Conservation (phyloP, 2,113 vertebrate genomes). For the Neodontobutis hainanensis region DNA sequence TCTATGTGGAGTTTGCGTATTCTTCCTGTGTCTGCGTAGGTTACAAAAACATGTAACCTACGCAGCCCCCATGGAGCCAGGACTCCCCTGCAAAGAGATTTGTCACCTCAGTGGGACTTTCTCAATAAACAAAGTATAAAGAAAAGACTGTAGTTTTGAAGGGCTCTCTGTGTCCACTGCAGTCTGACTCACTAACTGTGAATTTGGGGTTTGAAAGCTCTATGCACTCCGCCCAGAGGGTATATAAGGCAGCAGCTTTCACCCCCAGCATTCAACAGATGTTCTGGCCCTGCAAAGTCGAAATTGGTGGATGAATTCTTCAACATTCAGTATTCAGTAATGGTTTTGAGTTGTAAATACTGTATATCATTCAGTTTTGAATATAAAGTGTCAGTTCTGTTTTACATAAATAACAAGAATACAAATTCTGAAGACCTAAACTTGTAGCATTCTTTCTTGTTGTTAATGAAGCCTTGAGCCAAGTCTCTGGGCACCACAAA, state of each 20-base stretch:
- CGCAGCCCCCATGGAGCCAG: too few relatives aligned
- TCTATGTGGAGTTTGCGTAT: too few relatives aligned
- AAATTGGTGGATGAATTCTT: conserved; percentile 44
- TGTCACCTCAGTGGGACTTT: too few relatives aligned
- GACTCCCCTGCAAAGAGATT: too few relatives aligned
- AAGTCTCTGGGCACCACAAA: conserved; percentile 87
- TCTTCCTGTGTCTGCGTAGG: too few relatives aligned
- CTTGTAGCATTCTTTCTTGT: conserved; percentile 90
- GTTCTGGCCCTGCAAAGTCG: conserved; percentile 53
- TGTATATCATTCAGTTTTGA: not conserved
- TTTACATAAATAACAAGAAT: too few relatives aligned
- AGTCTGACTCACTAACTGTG: conserved; percentile 64
- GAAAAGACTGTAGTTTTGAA: conserved; percentile 69
- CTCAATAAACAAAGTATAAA: conserved; percentile 38
- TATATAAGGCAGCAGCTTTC: conserved; percentile 60
- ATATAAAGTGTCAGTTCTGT: too few relatives aligned
- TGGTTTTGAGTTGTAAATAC: not conserved
- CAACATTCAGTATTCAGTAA: conserved; percentile 5
- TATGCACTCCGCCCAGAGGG: conserved; percentile 62
- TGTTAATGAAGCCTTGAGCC: conserved; percentile 94
- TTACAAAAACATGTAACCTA: too few relatives aligned
- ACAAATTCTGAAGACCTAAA: conserved; percentile 83
- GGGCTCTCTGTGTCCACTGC: conserved; percentile 58
- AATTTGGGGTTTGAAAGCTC: conserved; percentile 69
- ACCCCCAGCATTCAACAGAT: conserved; percentile 65